Evolutionary conservation across 2,797 vertebrate species (phyloP).

Genomic region (Scyliorhinus canicula): DNA sequence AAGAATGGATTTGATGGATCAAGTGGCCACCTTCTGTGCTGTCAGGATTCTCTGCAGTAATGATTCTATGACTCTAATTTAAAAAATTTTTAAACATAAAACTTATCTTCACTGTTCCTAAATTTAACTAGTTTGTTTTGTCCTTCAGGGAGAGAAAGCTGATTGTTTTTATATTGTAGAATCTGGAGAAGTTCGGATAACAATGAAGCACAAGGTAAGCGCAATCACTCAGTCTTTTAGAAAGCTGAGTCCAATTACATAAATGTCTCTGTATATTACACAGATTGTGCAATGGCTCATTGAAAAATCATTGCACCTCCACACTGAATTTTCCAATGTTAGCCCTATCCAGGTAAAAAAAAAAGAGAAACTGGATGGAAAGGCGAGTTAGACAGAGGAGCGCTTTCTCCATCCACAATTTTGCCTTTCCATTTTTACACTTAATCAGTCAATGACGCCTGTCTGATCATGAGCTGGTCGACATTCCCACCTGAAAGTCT

Average conservation of each 20-base stretch:
- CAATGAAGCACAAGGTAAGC: constrained; percentile 89
- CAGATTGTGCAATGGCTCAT: not conserved
- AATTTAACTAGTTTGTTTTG: constrained; percentile 32
- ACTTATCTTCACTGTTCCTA: not conserved
- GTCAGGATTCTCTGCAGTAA: not conserved
- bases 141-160: constrained; percentile 81
- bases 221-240: not conserved
- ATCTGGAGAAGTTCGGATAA: constrained; percentile 95
- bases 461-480: not conserved
- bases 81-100: not conserved
- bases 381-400: not conserved
- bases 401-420: not conserved
- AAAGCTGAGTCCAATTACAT: not conserved
- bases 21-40: not conserved
- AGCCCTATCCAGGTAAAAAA: too few species aligned
- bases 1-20: not conserved
- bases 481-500: not conserved
- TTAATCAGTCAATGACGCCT: not conserved
- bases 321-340: too few species aligned
- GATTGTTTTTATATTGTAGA: constrained; percentile 98
- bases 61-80: not conserved
- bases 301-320: too few species aligned
- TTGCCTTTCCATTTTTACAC: not conserved
- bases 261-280: not conserved
- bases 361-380: not conserved